Conservation (phyloP, 2,797 vertebrate species). For the Cossypha niveicapilla region DNA sequence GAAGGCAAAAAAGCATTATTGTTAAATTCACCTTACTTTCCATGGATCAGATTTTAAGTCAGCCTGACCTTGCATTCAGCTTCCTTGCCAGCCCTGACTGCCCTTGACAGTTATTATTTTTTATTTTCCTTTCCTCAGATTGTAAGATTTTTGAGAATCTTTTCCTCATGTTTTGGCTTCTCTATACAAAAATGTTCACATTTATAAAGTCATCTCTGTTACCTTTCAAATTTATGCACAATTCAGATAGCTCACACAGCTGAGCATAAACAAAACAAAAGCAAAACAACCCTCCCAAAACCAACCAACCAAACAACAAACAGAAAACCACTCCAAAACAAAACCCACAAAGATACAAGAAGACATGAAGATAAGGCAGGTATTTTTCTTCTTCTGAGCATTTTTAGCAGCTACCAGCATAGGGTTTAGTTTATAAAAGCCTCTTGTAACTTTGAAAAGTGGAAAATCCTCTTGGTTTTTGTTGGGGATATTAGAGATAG, state of each 20-base stretch:
- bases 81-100: not conserved
- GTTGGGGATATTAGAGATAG: not conserved
- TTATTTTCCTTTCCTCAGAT: not conserved
- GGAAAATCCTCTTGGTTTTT: not conserved
- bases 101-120: not conserved
- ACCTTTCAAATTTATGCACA: not conserved
- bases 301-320: accelerated
- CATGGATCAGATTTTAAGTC: not conserved
- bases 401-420: not conserved
- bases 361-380: not conserved
- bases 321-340: not conserved
- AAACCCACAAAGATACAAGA: not conserved
- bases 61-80: not conserved
- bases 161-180: not conserved
- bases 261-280: not conserved
- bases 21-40: not conserved
- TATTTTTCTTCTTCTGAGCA: not conserved
- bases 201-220: not conserved
- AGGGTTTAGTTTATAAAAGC: not conserved
- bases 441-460: not conserved
- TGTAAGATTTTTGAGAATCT: not conserved
- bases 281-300: not conserved
- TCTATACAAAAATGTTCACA: not conserved
- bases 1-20: not conserved
- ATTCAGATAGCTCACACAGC: not conserved